phyloP scores from a whole-genome alignment of 2,888 invertebrate genomes.

The Phengaris arion region DNA sequence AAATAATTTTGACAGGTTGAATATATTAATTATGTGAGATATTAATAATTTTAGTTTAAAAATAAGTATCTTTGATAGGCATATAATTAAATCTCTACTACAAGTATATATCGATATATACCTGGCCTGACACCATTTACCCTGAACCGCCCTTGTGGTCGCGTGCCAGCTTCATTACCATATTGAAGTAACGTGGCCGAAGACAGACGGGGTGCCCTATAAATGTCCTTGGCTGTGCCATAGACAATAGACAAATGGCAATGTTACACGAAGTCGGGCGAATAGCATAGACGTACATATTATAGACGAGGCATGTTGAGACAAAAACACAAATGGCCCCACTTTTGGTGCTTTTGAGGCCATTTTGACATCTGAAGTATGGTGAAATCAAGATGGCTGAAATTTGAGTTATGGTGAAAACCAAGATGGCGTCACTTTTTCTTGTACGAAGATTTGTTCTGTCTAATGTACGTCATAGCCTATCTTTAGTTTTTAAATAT shows the following conservation, averaged over 20 bases:
- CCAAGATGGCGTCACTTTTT: no score
- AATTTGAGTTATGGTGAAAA: no score
- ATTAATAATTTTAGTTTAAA: no score
- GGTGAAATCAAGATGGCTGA: no score
- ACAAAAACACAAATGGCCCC: no score
- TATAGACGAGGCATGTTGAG: no score
- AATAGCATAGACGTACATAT: neutral
- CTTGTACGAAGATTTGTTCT: no score
- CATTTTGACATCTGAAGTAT: no score
- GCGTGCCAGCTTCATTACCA: constrained; percentile 15
- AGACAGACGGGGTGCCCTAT: neutral
- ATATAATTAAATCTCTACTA: neutral
- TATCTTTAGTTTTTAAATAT: no score
- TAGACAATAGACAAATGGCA: constrained; percentile 8
- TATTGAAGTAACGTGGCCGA: neutral
- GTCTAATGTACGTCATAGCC: no score
- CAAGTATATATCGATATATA: neutral
- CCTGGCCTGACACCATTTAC: neutral
- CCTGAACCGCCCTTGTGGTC: neutral
- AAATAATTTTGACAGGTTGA: neutral
- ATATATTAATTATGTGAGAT: neutral
- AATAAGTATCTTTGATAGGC: no score
- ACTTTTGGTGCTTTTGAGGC: no score
- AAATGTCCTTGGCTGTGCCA: neutral
- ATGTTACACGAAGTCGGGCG: neutral